Conservation (phyloP, 2,113 vertebrate species). For the Nesogale talazaci region DNA sequence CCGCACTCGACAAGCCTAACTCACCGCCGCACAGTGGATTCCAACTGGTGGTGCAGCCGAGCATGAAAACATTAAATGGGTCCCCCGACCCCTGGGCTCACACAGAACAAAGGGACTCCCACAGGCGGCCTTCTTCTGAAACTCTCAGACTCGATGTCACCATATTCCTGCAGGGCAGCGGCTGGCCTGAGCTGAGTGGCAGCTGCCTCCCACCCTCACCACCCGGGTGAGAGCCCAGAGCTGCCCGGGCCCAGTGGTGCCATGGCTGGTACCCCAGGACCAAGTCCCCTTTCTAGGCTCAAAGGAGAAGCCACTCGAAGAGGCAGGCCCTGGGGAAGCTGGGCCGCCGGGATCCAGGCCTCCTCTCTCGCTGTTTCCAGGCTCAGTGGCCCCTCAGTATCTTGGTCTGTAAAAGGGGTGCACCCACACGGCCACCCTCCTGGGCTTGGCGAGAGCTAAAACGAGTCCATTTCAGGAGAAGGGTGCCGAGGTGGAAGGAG, state of each 20-base stretch:
- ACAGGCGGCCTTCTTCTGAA: background rate
- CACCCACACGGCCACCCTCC: background rate
- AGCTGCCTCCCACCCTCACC: background rate
- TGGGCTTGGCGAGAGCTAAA: fast-evolving
- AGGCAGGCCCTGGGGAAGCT: background rate
- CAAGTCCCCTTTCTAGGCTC: background rate
- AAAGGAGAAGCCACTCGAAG: background rate
- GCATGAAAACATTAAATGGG: background rate
- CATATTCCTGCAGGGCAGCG: background rate
- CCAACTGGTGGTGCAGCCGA: background rate
- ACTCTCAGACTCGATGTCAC: background rate
- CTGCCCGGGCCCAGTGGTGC: background rate
- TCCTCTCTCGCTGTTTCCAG: background rate
- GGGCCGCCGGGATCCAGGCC: background rate
- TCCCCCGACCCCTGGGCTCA: background rate
- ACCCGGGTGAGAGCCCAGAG: too few species aligned
- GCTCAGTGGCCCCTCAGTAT: background rate
- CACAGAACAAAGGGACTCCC: background rate
- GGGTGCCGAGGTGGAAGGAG: too few species aligned
- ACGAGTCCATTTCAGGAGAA: background rate
- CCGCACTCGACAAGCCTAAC: too few species aligned
- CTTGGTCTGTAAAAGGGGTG: background rate
- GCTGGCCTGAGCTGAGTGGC: background rate
- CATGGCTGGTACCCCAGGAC: background rate
- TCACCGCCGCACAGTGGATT: too few species aligned